Percentiles rank a stretch among this genome's conserved stretches.
Evolutionary conservation across 2,797 vertebrate genomes (phyloP).

Genomic region (Acipenser oxyrinchus): DNA sequence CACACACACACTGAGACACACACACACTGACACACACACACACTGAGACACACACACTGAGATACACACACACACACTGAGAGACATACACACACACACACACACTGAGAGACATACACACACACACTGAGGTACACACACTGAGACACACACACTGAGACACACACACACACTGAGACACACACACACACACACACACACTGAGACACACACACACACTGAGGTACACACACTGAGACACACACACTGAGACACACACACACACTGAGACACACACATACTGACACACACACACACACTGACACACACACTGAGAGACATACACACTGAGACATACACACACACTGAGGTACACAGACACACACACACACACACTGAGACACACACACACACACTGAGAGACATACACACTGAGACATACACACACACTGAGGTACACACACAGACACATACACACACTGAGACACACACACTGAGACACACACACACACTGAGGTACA

Average conservation of each 20-base stretch:
- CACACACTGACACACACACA: not conserved
- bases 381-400: not conserved
- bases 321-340: no score
- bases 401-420: not conserved
- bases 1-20: not conserved
- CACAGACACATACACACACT: no score
- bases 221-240: no score
- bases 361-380: not conserved
- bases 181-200: not conserved
- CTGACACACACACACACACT: no score
- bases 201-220: not conserved
- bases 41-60: not conserved
- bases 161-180: not conserved
- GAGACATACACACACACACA: not conserved
- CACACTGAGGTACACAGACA: no score
- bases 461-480: no score
- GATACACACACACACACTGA: not conserved
- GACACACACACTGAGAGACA: no score
- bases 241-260: not conserved
- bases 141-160: not conserved
- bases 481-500: no score
- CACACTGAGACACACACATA: not conserved
- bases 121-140: not conserved
- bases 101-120: not conserved
- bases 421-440: no score